Base-by-base conservation (phyloP, 2,888 invertebrate species). In the Xestia c-nigrum region DNA sequence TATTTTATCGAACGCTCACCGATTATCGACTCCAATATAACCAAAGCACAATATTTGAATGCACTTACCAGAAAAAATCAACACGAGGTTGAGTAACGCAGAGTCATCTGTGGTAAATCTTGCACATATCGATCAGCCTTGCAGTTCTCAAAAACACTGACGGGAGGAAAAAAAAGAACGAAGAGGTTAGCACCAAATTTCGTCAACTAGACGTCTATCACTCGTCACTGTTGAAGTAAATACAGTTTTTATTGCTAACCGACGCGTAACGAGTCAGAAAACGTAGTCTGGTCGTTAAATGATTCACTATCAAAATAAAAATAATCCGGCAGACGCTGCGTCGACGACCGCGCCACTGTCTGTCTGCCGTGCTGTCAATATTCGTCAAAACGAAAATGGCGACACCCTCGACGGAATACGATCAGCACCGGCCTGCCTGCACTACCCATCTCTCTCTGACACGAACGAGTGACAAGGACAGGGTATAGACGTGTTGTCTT, bases 321-420 rank as follows among this genome's bases (percentile, higher is more conserved):
- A 96, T 96, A 96, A 93, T 94, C 91, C 90, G 90, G 93, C 92
- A 96, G 96, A 96, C 96, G 96, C 95, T 94, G 94, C 93, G 96
- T 96, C 96, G 94, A 94, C 95, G 93, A 90, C 94, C 95, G 96
- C 95, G 95, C 95, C 94, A 93, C 96, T 96, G 96, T 96, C 96
- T 96, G 96, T 96, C 96, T 96, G 96, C 95, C 94, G 93, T 92
- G 97, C 97, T 97, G 97, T 97, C 97, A 97, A 97, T 97, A 97
- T 97, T 97, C 97, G 97, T 97, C 97, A 97, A 97, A 97, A 96
- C 93, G 97, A 97, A 97, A 97, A 97, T 97, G 97, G 97, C 97
- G 97, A 97, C 97, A 97, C 97, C 97, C 96, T 96, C 96, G 95
- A 95, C 96, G 93, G 95, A 95, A 95, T 95, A 96, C 96, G 96